A percentile compares a stretch with the other conserved stretches of the same genome.
These are phyloP conservation scores for Anorthoa munda DNA, from an alignment of 2,888 invertebrate genomes.

Conservation along the genomic window DNA sequence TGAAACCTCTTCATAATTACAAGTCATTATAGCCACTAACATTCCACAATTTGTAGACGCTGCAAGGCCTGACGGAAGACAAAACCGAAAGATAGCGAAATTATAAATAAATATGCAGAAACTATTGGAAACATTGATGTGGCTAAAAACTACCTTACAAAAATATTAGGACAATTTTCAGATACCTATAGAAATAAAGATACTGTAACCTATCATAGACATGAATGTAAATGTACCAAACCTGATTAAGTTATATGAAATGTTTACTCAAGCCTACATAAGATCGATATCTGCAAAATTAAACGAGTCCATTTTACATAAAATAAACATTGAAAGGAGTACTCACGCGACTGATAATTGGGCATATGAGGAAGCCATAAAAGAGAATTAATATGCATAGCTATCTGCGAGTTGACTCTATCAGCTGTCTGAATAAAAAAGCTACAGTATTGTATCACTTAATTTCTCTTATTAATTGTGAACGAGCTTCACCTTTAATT, in stretches of 20 bases:
- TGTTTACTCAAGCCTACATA: constrained; percentile 39
- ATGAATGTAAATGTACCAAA: background rate
- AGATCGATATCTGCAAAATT: constrained; percentile 42
- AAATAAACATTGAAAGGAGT: constrained; percentile 57
- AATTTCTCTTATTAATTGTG: constrained; percentile 25
- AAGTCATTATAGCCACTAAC: constrained; percentile 20
- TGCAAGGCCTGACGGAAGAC: background rate
- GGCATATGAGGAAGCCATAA: constrained; percentile 72
- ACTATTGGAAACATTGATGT: background rate
- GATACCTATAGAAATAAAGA: no score
- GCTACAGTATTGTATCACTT: background rate
- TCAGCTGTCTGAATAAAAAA: constrained; percentile 26
- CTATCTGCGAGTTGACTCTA: constrained; percentile 31
- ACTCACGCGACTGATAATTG: constrained; percentile 68
- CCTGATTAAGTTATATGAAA: constrained; percentile 17
- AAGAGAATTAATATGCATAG: constrained; percentile 67
- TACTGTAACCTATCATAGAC: background rate
- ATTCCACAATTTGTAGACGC: background rate
- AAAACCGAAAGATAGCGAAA: background rate
- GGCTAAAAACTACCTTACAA: background rate
- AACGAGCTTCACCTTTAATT: no score
- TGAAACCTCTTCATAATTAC: constrained; percentile 41
- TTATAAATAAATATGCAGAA: background rate
- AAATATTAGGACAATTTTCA: background rate
- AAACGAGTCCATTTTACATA: constrained; percentile 53